Evolutionary conservation across 2,113 vertebrate genomes (phyloP).

Genomic region (Hydrolagus affinis): DNA sequence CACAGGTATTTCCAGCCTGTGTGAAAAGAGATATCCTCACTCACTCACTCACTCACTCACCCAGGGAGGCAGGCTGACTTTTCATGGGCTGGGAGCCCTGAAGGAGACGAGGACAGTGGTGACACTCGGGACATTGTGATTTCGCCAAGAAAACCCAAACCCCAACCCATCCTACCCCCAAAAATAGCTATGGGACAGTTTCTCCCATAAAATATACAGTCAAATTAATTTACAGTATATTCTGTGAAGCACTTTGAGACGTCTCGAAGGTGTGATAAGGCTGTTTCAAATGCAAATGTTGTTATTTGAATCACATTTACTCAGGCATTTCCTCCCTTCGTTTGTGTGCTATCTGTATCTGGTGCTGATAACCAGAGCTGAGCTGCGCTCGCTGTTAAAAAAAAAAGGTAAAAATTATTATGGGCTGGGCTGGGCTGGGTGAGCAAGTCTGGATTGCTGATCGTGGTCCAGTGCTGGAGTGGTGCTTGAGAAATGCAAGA

Average conservation of each 20-base stretch:
- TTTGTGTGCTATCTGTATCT: too few relatives aligned
- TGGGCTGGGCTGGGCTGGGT: neutral
- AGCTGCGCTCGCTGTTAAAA: neutral
- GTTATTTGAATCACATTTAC: too few relatives aligned
- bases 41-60: neutral
- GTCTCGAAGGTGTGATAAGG: too few relatives aligned
- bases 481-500: neutral
- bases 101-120: neutral
- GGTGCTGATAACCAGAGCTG: neutral
- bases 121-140: neutral
- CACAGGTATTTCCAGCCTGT: conserved; percentile 18
- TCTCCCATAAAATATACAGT: too few relatives aligned
- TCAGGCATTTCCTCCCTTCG: too few relatives aligned
- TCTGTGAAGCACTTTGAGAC: too few relatives aligned
- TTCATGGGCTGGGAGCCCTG: neutral
- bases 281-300: too few relatives aligned
- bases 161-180: too few relatives aligned
- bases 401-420: too few relatives aligned
- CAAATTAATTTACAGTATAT: too few relatives aligned
- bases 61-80: neutral
- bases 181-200: too few relatives aligned
- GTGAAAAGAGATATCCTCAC: conserved; percentile 15
- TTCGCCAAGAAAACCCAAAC: too few relatives aligned
- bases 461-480: neutral
- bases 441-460: neutral